Percentiles rank a stretch among this genome's conserved stretches.
phyloP scores from a whole-genome alignment of 1,140 invertebrate species.

The Drosophila insularis region DNA sequence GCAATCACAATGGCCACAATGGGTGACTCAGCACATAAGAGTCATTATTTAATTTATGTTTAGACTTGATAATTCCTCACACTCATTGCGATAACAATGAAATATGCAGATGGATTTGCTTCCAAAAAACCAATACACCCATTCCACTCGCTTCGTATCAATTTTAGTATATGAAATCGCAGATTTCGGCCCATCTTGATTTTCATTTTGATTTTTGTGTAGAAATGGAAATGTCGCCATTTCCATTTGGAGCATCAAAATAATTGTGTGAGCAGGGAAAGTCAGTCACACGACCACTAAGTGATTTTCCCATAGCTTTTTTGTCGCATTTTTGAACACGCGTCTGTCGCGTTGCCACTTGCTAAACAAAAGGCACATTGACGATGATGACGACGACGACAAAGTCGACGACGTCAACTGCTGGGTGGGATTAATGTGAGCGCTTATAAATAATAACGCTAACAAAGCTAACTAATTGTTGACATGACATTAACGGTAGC shows the following conservation, averaged over 20 bases:
- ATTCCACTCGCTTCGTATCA: background rate
- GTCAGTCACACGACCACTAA: slow-evolving; percentile 6
- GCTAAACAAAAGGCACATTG: background rate
- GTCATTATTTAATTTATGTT: slow-evolving; percentile 1
- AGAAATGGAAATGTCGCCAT: background rate
- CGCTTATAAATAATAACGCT: slow-evolving; percentile 52
- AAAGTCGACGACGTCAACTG: background rate
- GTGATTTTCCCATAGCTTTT: background rate
- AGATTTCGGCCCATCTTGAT: background rate
- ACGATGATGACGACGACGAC: background rate
- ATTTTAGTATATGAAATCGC: slow-evolving; percentile 2
- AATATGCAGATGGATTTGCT: background rate
- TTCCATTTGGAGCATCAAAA: background rate
- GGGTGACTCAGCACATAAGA: background rate
- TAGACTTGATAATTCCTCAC: slow-evolving; percentile 6
- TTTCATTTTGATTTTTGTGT: background rate
- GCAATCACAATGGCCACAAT: background rate
- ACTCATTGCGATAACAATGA: slow-evolving; percentile 1
- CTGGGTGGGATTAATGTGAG: slow-evolving; percentile 37
- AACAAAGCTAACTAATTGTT: slow-evolving; percentile 56
- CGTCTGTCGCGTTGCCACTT: background rate
- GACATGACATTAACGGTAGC: slow-evolving; percentile 48
- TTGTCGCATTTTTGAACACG: background rate
- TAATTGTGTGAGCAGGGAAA: background rate
- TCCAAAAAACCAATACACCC: background rate